Conservation (phyloP, 2,113 vertebrate genomes). For the Alces alces region DNA sequence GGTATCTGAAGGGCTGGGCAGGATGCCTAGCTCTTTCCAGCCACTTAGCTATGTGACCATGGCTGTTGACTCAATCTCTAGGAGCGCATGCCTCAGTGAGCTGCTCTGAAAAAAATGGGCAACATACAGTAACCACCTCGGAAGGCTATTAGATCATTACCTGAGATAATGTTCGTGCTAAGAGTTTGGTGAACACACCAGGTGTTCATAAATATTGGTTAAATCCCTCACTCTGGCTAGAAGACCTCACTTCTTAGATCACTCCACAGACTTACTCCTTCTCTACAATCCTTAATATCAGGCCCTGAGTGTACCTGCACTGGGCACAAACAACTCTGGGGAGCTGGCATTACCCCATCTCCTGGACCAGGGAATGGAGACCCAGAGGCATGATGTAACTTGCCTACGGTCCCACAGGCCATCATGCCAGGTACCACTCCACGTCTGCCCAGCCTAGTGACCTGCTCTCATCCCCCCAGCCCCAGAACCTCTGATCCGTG, state of each 20-base stretch:
- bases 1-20: not conserved
- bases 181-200: not conserved
- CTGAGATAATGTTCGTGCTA: not conserved
- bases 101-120: not conserved
- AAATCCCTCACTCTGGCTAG: not conserved
- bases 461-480: not conserved
- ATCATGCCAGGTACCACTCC: not conserved
- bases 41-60: not conserved
- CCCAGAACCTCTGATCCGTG: not conserved
- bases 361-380: not conserved
- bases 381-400: conserved; percentile 46
- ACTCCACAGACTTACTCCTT: not conserved
- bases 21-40: not conserved
- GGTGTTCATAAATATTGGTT: not conserved
- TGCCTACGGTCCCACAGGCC: not conserved
- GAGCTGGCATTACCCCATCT: not conserved
- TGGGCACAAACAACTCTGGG: not conserved
- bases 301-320: not conserved
- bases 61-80: not conserved
- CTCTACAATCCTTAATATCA: not conserved
- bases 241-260: not conserved
- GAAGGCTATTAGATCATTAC: not conserved
- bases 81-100: not conserved
- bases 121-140: not conserved
- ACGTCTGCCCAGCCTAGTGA: not conserved